Base-by-base conservation (phyloP, 2,113 vertebrate genomes). In the Cacatua alba region DNA sequence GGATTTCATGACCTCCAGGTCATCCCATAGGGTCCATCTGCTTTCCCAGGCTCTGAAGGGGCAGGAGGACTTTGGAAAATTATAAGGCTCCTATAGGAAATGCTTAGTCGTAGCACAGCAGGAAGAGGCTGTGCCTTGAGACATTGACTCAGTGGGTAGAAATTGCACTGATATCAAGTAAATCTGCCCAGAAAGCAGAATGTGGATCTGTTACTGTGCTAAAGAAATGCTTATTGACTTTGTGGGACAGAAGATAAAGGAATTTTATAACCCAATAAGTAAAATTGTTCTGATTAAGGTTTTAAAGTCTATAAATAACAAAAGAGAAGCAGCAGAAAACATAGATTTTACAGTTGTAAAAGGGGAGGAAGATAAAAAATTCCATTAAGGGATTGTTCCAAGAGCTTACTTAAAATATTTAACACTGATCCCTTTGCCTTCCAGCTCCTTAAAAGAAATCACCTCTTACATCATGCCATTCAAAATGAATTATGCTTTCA, bases 391-490 rank as follows among this genome's bases (percentile, higher is more conserved):
- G 75, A 59, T 63, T 78, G 63, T 52, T 91, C 76, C 59, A 95
- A 82, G 75, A 90, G 60, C 63, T 23, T 31, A 75, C 55, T 94
- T 94, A 90, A 94, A 96, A 88, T 83, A 77, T 67, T 93, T 85
- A 94, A 35, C 23, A 4, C 57, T 62, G 69, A 92, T 94, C 52
- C 69, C 37, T 84, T 69, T 69, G 31, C 82, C 81, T 86, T 91
- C 43, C 44, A 86, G 85, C 49, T 90, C 39, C 83, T 95, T 82
- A 60, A 90, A 88, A 95, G 88, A 92, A 96, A 94, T 90, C 84
- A 87, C 62, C 31, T 89, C 88, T 96, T 87, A 86, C 33, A 92
- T 67, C 67, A 81, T 28, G 71, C 59, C 87, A 81, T 77, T 92
- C 84, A 88, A 92, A 88, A 90, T 68, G 37, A 93, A 92, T 92